Evolutionary conservation across 2,797 vertebrate species (phyloP), one percentile per base, ranked within the genome.

Genomic region (Hyperoplus immaculatus): DNA sequence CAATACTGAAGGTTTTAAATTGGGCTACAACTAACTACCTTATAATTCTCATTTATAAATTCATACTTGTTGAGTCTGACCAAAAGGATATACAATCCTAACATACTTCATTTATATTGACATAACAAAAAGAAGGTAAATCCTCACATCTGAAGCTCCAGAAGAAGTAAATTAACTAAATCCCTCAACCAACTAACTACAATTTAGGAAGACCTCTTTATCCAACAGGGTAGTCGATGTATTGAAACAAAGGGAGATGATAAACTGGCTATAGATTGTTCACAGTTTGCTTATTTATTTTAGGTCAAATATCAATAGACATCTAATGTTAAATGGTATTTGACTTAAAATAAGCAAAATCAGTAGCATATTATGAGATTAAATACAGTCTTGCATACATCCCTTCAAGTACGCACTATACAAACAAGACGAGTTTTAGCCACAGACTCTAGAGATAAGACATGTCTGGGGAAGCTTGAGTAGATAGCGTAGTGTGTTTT

Each of bases 401-500:
- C 29, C 38, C 6, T 55, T 4, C 54, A 64, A 57, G 21, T 42
- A 3, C 12, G 46, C 50, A 15, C 50, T 2, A 49, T n/a, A 46
- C 6, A 57, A 50, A 56, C 55, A 46, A 8, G 8, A 53, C 45
- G 15, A 0, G 6, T 51, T 18, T 68, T 51, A 62, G 15, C 49
- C 38, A 15, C 10, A 56, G 13, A 47, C 14, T 58, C 46, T 41
- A 6, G 43, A 78, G 56, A 79, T 66, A 75, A 72, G 14, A 61
- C 71, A 21, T 5, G 5, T 76, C 3, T 50, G 42, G 14, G 38
- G 49, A 62, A 54, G 57, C 60, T 66, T 3, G 62, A 69, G 39
- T 57, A 43, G 45, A 72, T 1, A 56, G 4, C 49, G 29, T 29
- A 9, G 57, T 15, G 53, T 41, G 16, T 62, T 13, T 61, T 67